Base-by-base conservation (phyloP, 2,888 invertebrate species). In the Epinotia ramella region DNA sequence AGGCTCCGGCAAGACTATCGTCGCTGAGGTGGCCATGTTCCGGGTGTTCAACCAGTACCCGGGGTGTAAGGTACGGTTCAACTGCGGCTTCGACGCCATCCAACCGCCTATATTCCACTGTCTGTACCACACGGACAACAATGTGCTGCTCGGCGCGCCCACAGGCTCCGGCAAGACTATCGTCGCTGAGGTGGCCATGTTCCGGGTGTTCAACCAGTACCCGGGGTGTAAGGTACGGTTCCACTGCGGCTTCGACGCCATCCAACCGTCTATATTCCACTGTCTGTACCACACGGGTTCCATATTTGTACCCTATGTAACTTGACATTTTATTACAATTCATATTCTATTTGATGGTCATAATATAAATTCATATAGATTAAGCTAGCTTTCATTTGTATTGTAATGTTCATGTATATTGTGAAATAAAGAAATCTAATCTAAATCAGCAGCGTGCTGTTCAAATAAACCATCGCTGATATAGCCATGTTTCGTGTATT, bases 21-120 rank as follows among this genome's bases (percentile, higher is more conserved):
- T 46, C 46, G 46, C 46, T 13, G 12, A 46, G 9, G 13, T 46
- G 13, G 46, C 46, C 46, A 13, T 46, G 12, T 46, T 46, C 46
- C 46, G 13, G 46, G 46, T 46, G 46, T 12, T 46, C 4, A 46
- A 46, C 46, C 46, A 46, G 49, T 49, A 49, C 49, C 49, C 49
- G 5, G 49, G 16, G 16, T 49, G 49, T 16, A 49, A 49, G 16
- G 97, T 96, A 82, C 81, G 24, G 24, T 28, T 28, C 24, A 28
- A 28, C 24, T 28, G 24, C 24, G 24, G 1, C 89, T 99, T 99
- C 94, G 99, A 99, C 94, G 99, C 99, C 0, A 98, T 99, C 80
- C 99, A 99, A 92, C 99, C 99, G 0, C 99, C 99, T 94, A 97
- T 99, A 79, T 99, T 99, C 90, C 98, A 99, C 90, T 97, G 98